These are phyloP conservation scores for Leuctra nigra DNA, from an alignment of 2,888 invertebrate species.

Conservation along the genomic window DNA sequence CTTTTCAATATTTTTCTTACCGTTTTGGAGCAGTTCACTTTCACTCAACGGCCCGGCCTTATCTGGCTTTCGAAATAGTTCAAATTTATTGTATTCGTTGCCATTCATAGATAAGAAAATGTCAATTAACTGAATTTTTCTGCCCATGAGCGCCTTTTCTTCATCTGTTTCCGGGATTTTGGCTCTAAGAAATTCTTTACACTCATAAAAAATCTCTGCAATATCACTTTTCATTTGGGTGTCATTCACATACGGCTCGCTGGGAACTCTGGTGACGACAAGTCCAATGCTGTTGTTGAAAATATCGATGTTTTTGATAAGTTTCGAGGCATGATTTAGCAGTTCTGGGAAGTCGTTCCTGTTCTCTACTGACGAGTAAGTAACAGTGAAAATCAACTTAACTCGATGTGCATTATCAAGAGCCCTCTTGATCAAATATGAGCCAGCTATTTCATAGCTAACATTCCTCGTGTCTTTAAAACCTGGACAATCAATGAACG, in stretches of 20 bases:
- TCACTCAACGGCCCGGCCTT: neutral
- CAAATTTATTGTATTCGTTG: conserved; percentile 8
- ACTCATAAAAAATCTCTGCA: too few relatives aligned
- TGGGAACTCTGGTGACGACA: conserved; percentile 27
- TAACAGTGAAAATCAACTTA: conserved; percentile 32
- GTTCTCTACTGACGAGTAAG: conserved; percentile 26
- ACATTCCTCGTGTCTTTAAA: conserved; percentile 30
- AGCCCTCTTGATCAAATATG: conserved; percentile 35
- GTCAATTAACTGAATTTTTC: too few relatives aligned
- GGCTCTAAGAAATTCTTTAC: too few relatives aligned
- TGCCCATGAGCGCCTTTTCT: too few relatives aligned
- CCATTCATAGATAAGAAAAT: too few relatives aligned
- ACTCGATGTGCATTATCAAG: conserved; percentile 30
- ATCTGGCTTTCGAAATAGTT: conserved; percentile 19
- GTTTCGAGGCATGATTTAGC: conserved; percentile 15
- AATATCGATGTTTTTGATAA: conserved; percentile 21
- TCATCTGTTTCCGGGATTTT: too few relatives aligned
- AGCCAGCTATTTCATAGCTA: conserved; percentile 33
- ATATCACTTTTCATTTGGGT: too few relatives aligned
- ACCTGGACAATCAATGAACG: conserved; percentile 29
- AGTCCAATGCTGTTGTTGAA: conserved; percentile 22
- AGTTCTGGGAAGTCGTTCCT: conserved; percentile 23
- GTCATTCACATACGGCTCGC: too few relatives aligned
- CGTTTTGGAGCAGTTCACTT: neutral
- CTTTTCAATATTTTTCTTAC: neutral